Base-by-base conservation (phyloP, 2,797 vertebrate species). In the Muraenolepis orangiensis region DNA sequence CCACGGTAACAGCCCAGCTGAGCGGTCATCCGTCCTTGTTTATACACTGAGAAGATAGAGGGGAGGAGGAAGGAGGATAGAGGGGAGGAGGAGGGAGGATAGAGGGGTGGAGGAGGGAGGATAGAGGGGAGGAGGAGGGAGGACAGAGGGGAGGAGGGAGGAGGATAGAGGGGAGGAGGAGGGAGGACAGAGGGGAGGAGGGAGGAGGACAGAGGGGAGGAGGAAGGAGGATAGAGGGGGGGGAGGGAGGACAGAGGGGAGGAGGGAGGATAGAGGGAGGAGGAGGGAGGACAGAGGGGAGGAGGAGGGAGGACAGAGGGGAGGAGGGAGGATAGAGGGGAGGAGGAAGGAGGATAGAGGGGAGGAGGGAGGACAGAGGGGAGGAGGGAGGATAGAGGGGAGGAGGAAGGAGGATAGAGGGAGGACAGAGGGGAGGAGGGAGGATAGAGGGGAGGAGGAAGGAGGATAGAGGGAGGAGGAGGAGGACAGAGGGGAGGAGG, bases 1-100 rank as follows among this genome's bases (percentile, higher is more conserved):
- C 92, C 90, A 93, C 92, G 86, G 89, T 76, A 80, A 93, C 51
- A 61, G 78, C 90, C 84, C 91, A 89, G 87, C 89, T 90, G 87
- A 92, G 78, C 73, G 69, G 83, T 92, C 91, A 91, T 91, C 90
- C 83, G 84, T 86, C 88, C 85, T 89, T 88, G 88, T 91, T 91
- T 87, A 86, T 89, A 85, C 79, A 73, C 78, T 31, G 81, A 76
- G 80, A 74, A 78, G 80, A 72, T 1, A 78, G 68, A 76, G 4
- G 74, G 76, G 78, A 72, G 74, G 67, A 74, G 36, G 57, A 23
- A 67, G 74, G 13, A 18, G 42, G 32, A 3, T 3, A 8, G 32
- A 34, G 32, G 42, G 42, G n/a, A n/a, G n/a, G n/a, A n/a, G n/a
- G n/a, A n/a, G n/a, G 18, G 18, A 51, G 42, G 42, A 6, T 4